Conservation (phyloP, 2,113 vertebrate genomes). For the Lasiurus borealis region DNA sequence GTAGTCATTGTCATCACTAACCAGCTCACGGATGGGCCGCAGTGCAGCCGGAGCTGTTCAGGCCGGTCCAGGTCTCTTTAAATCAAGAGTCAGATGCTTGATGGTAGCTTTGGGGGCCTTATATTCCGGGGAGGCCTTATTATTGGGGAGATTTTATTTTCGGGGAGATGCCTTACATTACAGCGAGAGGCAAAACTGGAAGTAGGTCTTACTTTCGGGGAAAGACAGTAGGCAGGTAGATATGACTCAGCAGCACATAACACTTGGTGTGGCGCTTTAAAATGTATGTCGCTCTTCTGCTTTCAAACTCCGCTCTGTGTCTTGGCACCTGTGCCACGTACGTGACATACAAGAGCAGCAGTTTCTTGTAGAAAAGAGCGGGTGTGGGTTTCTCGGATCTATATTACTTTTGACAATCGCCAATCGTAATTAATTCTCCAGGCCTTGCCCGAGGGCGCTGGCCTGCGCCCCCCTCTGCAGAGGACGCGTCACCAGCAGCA, state of each 20-base stretch:
- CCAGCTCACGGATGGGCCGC: too few relatives aligned
- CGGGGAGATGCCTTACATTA: too few relatives aligned
- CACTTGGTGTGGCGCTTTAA: background rate
- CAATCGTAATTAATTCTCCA: background rate
- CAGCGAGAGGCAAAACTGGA: too few relatives aligned
- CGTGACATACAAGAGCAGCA: background rate
- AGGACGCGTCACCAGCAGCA: background rate
- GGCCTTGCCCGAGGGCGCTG: background rate
- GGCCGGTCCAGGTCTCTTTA: too few relatives aligned
- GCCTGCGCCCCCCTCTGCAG: background rate
- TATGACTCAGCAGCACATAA: slow-evolving; percentile 2
- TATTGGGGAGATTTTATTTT: too few relatives aligned
- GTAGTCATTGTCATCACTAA: too few relatives aligned
- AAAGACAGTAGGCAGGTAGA: background rate
- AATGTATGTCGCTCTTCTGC: background rate
- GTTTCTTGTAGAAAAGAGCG: background rate
- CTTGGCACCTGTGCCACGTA: background rate
- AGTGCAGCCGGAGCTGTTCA: too few relatives aligned
- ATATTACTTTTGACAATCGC: background rate
- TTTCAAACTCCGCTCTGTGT: background rate
- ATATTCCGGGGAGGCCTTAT: too few relatives aligned
- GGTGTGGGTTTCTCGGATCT: background rate
- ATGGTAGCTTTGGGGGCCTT: too few relatives aligned
- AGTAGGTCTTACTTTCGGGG: too few relatives aligned
- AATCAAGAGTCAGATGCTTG: too few relatives aligned